phyloP scores from a whole-genome alignment of 1,140 invertebrate species.

The Alviniconcha marisindica region DNA sequence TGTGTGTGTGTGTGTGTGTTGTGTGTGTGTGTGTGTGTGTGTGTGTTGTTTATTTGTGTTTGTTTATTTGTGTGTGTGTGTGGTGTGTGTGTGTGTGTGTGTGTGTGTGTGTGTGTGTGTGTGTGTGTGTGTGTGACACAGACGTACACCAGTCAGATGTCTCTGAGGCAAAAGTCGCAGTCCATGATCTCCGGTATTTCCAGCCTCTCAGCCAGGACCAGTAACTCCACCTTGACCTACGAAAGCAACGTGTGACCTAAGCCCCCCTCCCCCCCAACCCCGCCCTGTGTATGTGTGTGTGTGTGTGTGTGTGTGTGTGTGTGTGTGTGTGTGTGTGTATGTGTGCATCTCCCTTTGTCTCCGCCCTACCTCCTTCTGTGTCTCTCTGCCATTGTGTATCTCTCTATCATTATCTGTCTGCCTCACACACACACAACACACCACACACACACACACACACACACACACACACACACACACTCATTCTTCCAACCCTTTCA shows the following conservation, averaged over 20 bases:
- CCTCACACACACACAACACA: no score
- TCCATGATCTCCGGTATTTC: slow-evolving; percentile 30
- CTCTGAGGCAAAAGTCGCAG: not conserved
- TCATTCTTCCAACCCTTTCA: no score
- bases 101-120: slow-evolving; percentile 16
- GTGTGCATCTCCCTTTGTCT: no score
- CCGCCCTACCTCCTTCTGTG: no score
- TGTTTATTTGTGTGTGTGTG: not conserved
- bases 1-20: not conserved
- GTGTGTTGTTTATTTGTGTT: no score
- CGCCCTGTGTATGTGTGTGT: no score
- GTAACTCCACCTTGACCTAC: not conserved
- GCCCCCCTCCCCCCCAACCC: not conserved
- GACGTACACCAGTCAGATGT: not conserved
- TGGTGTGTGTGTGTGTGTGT: slow-evolving; percentile 24
- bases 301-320: no score
- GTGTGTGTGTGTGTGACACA: not conserved
- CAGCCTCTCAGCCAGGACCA: slow-evolving; percentile 15
- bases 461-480: no score
- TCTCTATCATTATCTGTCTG: no score
- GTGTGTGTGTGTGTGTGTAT: no score
- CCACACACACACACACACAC: no score
- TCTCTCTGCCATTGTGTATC: no score
- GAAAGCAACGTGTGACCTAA: slow-evolving; percentile 19
- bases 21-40: not conserved